A percentile compares a stretch with the other conserved stretches of the same genome.
phyloP scores from a whole-genome alignment of 2,797 vertebrate species.

The Chelidonichthys spinosus region DNA sequence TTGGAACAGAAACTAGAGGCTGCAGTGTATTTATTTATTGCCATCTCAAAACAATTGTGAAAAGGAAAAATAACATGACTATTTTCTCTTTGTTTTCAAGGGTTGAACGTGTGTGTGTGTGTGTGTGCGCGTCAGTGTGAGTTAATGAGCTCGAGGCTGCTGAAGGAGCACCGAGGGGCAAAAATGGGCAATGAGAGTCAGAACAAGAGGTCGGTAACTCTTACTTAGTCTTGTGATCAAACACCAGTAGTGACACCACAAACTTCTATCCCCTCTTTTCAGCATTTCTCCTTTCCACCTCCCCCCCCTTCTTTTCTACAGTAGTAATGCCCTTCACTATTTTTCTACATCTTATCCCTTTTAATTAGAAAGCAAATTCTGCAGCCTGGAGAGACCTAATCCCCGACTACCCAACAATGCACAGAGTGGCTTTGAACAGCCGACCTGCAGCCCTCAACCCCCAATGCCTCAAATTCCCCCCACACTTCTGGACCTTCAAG shows the following conservation, averaged over 20 bases:
- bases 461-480: conserved; percentile 72
- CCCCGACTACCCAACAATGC: conserved; percentile 99
- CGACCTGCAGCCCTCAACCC: conserved; percentile 86
- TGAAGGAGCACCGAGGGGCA: conserved; percentile 18
- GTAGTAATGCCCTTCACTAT: conserved; percentile 86
- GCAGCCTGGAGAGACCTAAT: conserved; percentile 99
- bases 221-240: conserved; percentile 90
- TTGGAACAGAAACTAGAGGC: neutral
- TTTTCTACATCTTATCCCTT: conserved; percentile 97
- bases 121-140: conserved; percentile 6
- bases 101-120: conserved; percentile 38
- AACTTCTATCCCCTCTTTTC: conserved; percentile 80
- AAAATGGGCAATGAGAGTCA: conserved; percentile 54
- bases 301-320: conserved; percentile 84
- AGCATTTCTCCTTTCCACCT: conserved; percentile 85
- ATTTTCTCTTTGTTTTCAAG: conserved; percentile 32
- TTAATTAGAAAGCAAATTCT: conserved; percentile 99
- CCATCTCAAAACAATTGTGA: neutral
- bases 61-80: conserved; percentile 25
- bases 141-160: conserved; percentile 52
- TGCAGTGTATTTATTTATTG: conserved; percentile 1
- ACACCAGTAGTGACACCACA: conserved; percentile 94
- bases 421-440: conserved; percentile 99
- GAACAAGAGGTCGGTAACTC: conserved; percentile 82
- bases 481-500: conserved; percentile 71